Evolutionary conservation across 2,113 vertebrate genomes (phyloP), one percentile per base, ranked within the genome.

Genomic region (Sander vitreus): DNA sequence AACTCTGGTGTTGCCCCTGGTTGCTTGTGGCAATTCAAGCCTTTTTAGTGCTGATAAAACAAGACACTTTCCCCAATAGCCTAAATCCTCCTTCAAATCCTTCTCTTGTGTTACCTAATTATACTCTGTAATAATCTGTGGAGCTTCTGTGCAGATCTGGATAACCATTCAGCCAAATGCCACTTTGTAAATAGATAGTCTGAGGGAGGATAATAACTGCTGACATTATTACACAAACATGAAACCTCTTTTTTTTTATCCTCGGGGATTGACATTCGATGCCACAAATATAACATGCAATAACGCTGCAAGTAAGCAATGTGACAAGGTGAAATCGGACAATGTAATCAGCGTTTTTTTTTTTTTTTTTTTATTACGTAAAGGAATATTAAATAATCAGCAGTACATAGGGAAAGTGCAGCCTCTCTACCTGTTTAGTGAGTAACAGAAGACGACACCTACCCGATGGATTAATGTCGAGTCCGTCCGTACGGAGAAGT

Each of bases 401-500:
- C 71, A 4, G 51, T 50, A 76, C 76, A 87, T 60, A 81, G 45
- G 10, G 18, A 51, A 84, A 77, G 81, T 45, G 78, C 68, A 51
- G 47, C 64, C 53, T 48, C 3, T 75, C 73, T 58, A 25, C 45
- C 67, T 85, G 72, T 47, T 50, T 18, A 4, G 12, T 50, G 23
- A 74, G 62, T 13, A 50, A 76, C 23, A 74, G 33, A 45, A 83
- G 21, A 55, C 43, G 62, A 86, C 76, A 93, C 94, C 67, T 94
- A 93, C 93, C 93, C 78, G 81, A 48, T 83, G 73, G 54, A 6
- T 70, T 4, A 39, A 65, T 27, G 84, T 53, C 27, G 73, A 80
- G 81, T 85, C 80, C 77, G 82, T 55, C 80, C 77, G 82, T 55
- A 16, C 25, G 66, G 78, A 82, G 86, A 91, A 93, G 91, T 93